Conservation (phyloP, 2,797 vertebrate species). For the Geotrypetes seraphini region DNA sequence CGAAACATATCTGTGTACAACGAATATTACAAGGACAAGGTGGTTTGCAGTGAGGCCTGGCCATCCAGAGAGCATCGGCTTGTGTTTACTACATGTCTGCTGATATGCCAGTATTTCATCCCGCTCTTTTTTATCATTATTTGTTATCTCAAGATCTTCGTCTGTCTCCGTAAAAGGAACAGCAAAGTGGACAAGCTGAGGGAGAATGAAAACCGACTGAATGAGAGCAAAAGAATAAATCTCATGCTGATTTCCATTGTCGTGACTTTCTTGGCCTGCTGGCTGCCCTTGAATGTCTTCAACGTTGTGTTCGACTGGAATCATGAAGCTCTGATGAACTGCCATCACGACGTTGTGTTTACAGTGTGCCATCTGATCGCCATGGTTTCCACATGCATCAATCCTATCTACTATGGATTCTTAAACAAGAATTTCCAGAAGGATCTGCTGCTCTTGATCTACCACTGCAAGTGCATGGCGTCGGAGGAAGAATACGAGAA, state of each 20-base stretch:
- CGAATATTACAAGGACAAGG: slow-evolving; percentile 37
- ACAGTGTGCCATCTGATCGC: slow-evolving; percentile 64
- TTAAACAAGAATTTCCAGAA: slow-evolving; percentile 60
- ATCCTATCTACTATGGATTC: slow-evolving; percentile 67
- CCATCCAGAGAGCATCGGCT: slow-evolving; percentile 40
- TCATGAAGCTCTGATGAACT: slow-evolving; percentile 44
- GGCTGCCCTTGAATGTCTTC: slow-evolving; percentile 79
- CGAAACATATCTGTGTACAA: slow-evolving; percentile 36
- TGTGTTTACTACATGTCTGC: slow-evolving; percentile 48
- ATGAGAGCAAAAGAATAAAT: slow-evolving; percentile 68
- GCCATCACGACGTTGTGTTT: slow-evolving; percentile 48
- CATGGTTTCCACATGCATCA: slow-evolving; percentile 76
- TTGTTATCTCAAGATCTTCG: slow-evolving; percentile 52
- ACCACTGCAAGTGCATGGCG: slow-evolving; percentile 32
- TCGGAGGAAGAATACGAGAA: slow-evolving; percentile 42
- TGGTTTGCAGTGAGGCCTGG: slow-evolving; percentile 44
- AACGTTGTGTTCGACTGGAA: slow-evolving; percentile 71
- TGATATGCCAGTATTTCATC: slow-evolving; percentile 51
- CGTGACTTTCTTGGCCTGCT: slow-evolving; percentile 69
- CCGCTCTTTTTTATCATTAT: slow-evolving; percentile 53
- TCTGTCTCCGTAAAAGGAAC: slow-evolving; percentile 52
- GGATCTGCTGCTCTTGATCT: slow-evolving; percentile 36
- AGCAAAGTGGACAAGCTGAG: slow-evolving; percentile 44
- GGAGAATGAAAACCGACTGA: slow-evolving; percentile 47
- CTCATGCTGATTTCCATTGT: slow-evolving; percentile 67